phyloP scores from a whole-genome alignment of 1,140 invertebrate species.

The Heliothis subflexa region DNA sequence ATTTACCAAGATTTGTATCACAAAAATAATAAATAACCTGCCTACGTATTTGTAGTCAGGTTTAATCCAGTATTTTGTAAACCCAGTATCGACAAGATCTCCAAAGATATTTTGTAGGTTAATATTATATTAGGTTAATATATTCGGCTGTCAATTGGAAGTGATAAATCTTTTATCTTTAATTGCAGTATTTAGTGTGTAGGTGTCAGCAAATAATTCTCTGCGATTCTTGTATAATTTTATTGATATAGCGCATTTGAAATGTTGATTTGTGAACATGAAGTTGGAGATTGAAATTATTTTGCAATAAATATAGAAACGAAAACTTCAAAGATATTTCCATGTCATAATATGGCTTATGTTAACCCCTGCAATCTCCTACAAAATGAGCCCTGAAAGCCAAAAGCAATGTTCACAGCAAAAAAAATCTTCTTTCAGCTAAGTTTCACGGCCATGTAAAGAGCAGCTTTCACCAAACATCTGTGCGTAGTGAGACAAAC shows the following conservation, averaged over 20 bases:
- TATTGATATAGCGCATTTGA: too few species aligned
- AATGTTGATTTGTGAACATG: too few species aligned
- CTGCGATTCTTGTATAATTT: not conserved
- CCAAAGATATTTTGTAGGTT: not conserved
- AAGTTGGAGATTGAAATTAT: too few species aligned
- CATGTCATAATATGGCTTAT: not conserved
- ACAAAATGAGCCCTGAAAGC: not conserved
- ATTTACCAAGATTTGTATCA: not conserved
- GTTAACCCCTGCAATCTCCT: not conserved
- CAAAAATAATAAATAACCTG: slow-evolving; percentile 13
- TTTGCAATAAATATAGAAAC: too few species aligned
- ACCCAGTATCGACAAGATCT: not conserved
- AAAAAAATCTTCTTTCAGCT: slow-evolving; percentile 43
- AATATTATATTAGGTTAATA: too few species aligned
- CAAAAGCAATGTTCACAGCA: slow-evolving; percentile 3
- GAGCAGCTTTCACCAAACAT: slow-evolving; percentile 72
- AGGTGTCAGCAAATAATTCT: slow-evolving; percentile 20
- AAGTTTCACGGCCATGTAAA: slow-evolving; percentile 74
- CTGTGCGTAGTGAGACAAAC: slow-evolving; percentile 68
- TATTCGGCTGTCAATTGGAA: slow-evolving; percentile 5
- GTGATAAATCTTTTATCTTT: slow-evolving; percentile 17
- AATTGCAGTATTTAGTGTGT: slow-evolving; percentile 14
- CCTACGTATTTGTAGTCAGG: not conserved
- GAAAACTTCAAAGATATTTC: not conserved
- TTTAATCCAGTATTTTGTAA: slow-evolving; percentile 2